Base-by-base conservation (phyloP, 2,888 invertebrate genomes). In the Aphrophora alni region DNA sequence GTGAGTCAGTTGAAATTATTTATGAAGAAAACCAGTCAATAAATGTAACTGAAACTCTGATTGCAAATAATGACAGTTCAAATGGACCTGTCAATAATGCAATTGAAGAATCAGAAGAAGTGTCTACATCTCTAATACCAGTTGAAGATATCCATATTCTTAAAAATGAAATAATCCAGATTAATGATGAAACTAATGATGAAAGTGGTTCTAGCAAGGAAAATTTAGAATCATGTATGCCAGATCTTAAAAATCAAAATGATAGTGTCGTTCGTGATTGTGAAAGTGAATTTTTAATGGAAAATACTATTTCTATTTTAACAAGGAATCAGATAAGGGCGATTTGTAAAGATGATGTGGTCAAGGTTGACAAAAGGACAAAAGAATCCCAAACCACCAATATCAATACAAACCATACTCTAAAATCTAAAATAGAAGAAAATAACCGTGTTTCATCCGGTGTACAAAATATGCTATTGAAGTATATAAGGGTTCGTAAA, bases 241-340 rank as follows among this genome's bases (percentile, higher is more conserved):
- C 59, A 59, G 73, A 28, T 21, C 8, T 73, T 10, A 26, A 33
- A 38, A 12, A 12, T 33, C 38, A 33, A n/a, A 38, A 3, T 33
- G 33, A 73, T 10, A 38, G 24, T 73, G 38, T n/a, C 3, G 21
- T 17, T 71, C 28, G 17, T 38, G 28, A 38, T 71, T n/a, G 17
- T 38, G 28, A 38, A 21, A 38, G 33, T 38, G 24, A 27, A 4
- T 24, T 26, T 73, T 21, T 38, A 33, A 33, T 79, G 27, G 76
- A 72, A 76, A 76, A 80, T 44, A 76, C 80, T 38, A 80, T 80
- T 44, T 75, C 75, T 14, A 80, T 80, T 33, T 76, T 80, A 71
- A 80, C 80, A 1, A 80, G 80, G 28, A 75, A 76, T 71, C 75
- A 80, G 24, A 25, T 80, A 8, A 80, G 71, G 71, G 75, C 80